These are phyloP conservation scores for Globodera ellingtonae DNA, from an alignment of 1,140 invertebrate species.

Conservation along the genomic window DNA sequence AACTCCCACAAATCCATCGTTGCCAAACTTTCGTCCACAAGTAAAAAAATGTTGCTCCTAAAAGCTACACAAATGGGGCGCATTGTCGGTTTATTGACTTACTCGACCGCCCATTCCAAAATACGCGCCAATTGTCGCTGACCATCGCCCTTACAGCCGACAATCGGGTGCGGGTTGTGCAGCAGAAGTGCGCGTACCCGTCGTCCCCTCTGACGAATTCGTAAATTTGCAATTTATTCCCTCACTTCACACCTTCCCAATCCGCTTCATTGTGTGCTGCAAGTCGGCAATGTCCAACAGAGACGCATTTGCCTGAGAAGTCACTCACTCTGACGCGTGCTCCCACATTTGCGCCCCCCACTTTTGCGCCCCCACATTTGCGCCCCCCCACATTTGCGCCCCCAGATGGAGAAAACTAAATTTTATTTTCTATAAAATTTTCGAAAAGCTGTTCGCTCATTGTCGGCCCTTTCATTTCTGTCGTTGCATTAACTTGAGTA, in stretches of 20 bases:
- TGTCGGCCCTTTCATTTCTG: too few relatives aligned
- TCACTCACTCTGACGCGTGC: not conserved
- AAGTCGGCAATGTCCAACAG: not conserved
- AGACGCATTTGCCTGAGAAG: not conserved
- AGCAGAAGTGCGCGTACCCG: slow-evolving; percentile 22
- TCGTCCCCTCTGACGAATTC: slow-evolving; percentile 3
- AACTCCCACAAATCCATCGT: slow-evolving; percentile 28
- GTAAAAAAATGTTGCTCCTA: slow-evolving; percentile 11
- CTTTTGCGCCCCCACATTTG: too few relatives aligned
- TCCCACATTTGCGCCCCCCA: too few relatives aligned
- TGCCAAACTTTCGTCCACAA: slow-evolving; percentile 23
- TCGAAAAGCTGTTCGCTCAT: too few relatives aligned
- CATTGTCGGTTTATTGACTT: not conserved
- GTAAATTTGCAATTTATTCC: not conserved
- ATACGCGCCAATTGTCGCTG: not conserved
- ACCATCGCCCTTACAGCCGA: slow-evolving; percentile 1
- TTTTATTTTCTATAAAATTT: too few relatives aligned
- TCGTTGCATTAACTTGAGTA: too few relatives aligned
- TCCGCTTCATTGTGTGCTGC: not conserved
- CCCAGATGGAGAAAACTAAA: too few relatives aligned
- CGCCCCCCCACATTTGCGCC: too few relatives aligned
- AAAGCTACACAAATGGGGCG: not conserved
- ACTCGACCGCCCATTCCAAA: slow-evolving; percentile 21
- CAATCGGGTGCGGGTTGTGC: slow-evolving; percentile 26
- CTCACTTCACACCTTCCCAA: slow-evolving; percentile 2